Percentiles rank a stretch among this genome's conserved stretches.
Evolutionary conservation across 2,888 invertebrate genomes (phyloP).

Genomic region (Trichopoda pennipes): DNA sequence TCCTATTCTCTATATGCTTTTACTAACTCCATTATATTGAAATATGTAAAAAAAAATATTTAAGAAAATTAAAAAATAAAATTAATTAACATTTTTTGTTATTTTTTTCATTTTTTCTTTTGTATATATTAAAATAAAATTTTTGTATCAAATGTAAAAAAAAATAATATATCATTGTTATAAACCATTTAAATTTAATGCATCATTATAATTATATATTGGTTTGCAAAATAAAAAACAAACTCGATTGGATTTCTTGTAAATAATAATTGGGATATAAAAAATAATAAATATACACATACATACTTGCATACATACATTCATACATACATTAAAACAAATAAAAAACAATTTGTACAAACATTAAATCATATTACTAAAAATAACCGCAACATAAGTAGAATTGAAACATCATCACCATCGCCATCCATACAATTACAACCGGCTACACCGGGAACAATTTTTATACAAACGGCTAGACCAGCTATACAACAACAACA

Average conservation of each 20-base stretch:
- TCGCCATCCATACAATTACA: slow-evolving; percentile 74
- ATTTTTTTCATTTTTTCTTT: slow-evolving; percentile 59
- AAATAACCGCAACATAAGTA: slow-evolving; percentile 65
- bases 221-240: too few species aligned
- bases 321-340: slow-evolving; percentile 1
- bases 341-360: slow-evolving; percentile 16
- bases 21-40: slow-evolving; percentile 54
- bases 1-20: slow-evolving; percentile 42
- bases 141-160: slow-evolving; percentile 53
- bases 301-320: slow-evolving; percentile 55
- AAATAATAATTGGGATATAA: slow-evolving; percentile 56
- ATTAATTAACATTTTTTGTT: slow-evolving; percentile 61
- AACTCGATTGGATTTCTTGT: slow-evolving; percentile 42
- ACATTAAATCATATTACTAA: slow-evolving; percentile 38
- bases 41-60: slow-evolving; percentile 28
- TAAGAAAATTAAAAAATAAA: slow-evolving; percentile 49
- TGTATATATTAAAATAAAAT: slow-evolving; percentile 67
- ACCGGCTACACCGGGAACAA: slow-evolving; percentile 76
- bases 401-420: slow-evolving; percentile 79
- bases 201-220: slow-evolving; percentile 38
- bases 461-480: slow-evolving; percentile 75
- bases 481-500: slow-evolving; percentile 66
- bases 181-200: slow-evolving; percentile 62
- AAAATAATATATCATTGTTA: slow-evolving; percentile 68
- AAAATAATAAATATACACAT: slow-evolving; percentile 53